Base-by-base conservation (phyloP, 1,140 invertebrate genomes). In the Pogonomyrmex californicus region DNA sequence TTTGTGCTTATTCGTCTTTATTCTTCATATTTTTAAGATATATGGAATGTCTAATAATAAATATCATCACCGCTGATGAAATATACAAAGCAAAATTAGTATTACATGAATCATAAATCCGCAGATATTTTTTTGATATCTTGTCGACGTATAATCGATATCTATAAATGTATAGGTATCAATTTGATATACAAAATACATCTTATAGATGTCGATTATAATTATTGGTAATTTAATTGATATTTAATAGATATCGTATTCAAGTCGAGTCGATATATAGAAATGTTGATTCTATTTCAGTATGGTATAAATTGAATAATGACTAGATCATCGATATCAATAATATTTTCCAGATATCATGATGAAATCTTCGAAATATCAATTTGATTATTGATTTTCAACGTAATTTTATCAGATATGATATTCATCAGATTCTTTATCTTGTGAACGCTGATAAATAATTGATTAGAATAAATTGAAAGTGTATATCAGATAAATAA, bases 321-420 rank as follows among this genome's bases (percentile, higher is more conserved):
- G 36, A 23, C 14, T 63, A 66, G 38, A 41, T 66, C 65, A n/a
- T 66, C n/a, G 38, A 66, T 2, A 41, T 66, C n/a, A 0, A 23
- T 47, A n/a, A n/a, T n/a, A 66, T 66, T 23, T 66, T 66, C n/a
- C 65, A 44, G 41, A 66, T n/a, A n/a, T 41, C n/a, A 4, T 4
- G 17, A 66, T 66, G 9, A 44, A 66, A 41, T 66, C 36, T 41
- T 65, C 33, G 63, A 65, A 41, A 65, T 41, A 65, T 65, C 36
- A 23, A n/a, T 5, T 65, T 44, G 36, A 10, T 66, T 12, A n/a
- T 41, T 66, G 36, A 66, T 66, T 66, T 66, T 41, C 7, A 23
- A 66, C 4, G n/a, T n/a, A 1, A 66, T 66, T 47, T 44, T n/a
- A 41, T n/a, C n/a, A n/a, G n/a, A 66, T 41, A n/a, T 41, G 38